Base-by-base conservation (phyloP, 2,888 invertebrate genomes). In the Melanargia galathea region DNA sequence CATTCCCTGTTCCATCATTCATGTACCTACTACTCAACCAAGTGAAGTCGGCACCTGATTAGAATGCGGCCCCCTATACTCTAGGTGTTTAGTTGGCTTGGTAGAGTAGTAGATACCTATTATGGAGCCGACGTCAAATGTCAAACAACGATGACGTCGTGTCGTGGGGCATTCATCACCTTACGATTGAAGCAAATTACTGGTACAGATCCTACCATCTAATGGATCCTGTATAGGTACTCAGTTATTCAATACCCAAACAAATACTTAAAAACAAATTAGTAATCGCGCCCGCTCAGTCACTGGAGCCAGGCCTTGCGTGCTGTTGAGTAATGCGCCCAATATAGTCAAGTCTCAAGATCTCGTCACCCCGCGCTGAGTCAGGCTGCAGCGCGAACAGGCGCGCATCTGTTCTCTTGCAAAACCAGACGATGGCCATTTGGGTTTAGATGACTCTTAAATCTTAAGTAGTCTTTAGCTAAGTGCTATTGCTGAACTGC, bases 271-370 rank as follows among this genome's bases (percentile, higher is more conserved):
- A 52, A 60, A 57, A 56, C 48, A 52, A 60, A 60, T 64, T 62
- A 40, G 38, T 52, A 63, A 63, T 60, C 65, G 56, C 51, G 43
- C 18, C 38, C 52, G 55, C 55, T 55, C 40, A 56, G 55, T 56
- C 52, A 54, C 62, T 62, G 59, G 60, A 65, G 59, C 54, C 55
- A 60, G n/a, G 22, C 16, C n/a, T 13, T 20, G 20, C 8, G 26
- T 13, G n/a, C 45, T 60, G 77, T 86, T 88, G 88, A 88, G 87
- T 83, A 87, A 87, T 78, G 73, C 38, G 79, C 82, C 79, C 75
- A 78, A 86, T 89, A 81, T 86, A 87, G 85, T 74, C 54, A 74
- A 71, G 74, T 73, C 75, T 71, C 64, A 67, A 26, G 8, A 68
- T 69, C 71, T 73, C 73, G 77, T 81, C 80, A 81, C 77, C 71